Conservation (phyloP, 2,797 vertebrate species). For the Rhinogobio ventralis region DNA sequence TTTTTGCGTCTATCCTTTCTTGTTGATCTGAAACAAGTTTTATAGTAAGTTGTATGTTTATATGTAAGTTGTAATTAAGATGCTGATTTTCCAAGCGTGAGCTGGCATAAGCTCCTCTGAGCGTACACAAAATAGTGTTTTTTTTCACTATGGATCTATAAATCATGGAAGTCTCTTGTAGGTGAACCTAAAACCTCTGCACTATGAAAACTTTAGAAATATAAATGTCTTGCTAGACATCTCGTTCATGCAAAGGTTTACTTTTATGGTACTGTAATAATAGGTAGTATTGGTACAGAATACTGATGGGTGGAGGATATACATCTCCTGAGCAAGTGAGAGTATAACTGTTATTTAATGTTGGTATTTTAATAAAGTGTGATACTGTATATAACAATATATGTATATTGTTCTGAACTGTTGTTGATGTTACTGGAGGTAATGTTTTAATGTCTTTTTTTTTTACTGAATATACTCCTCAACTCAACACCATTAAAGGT, state of each 20-base stretch:
- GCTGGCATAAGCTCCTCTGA: conserved; percentile 4
- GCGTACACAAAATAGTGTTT: conserved; percentile 20
- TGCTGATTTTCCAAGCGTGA: conserved; percentile 14
- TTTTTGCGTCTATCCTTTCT: conserved; percentile 12
- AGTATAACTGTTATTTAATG: conserved; percentile 83
- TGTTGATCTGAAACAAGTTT: conserved; percentile 18
- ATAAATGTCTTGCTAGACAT: conserved; percentile 29
- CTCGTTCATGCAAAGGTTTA: conserved; percentile 23
- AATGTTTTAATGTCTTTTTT: conserved; percentile 57
- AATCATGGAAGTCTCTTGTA: conserved; percentile 8
- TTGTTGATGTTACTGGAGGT: conserved; percentile 59
- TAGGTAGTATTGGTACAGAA: conserved; percentile 42
- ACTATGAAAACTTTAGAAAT: conserved; percentile 33
- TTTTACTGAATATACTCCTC: conserved; percentile 60
- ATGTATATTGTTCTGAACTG: conserved; percentile 66
- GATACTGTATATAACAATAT: conserved; percentile 68
- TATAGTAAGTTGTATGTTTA: too few species aligned
- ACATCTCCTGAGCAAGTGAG: conserved; percentile 33
- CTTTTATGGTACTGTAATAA: conserved; percentile 56
- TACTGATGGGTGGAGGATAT: conserved; percentile 47
- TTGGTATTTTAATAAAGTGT: conserved; percentile 80
- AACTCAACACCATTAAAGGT: conserved; percentile 73
- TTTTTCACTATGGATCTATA: conserved; percentile 12
- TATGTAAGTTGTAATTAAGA: conserved; percentile 5
- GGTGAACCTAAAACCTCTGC: conserved; percentile 28